Base-by-base conservation (phyloP, 1,140 invertebrate genomes). In the Scaptodrosophila lebanonensis region DNA sequence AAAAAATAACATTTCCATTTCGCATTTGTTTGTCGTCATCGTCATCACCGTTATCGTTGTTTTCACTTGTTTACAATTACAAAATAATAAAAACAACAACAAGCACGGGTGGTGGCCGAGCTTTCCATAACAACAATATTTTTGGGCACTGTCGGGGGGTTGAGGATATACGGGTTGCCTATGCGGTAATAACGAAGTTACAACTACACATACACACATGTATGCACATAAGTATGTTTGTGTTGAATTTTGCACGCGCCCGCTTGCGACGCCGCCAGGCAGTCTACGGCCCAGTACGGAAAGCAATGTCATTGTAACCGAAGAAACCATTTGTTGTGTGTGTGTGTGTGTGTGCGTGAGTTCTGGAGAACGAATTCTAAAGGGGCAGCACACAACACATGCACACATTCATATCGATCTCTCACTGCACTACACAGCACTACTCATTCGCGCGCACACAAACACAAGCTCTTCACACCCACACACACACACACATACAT, bases 121-220 rank as follows among this genome's bases (percentile, higher is more conserved):
- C 51, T 75, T 44, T 50, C 48, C 59, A 53, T 52, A 71, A 61
- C 56, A 79, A 63, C 61, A 66, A 77, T 36, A 63, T 22, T 38
- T 39, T 43, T 43, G 13, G 29, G 12, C 17, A 4, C 9, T 22
- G 32, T 9, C n/a, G 9, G 32, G 58, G 27, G 47, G n/a, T 6
- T 22, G 50, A 12, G 61, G 16, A 52, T 30, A 33, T 47, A n/a
- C n/a, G 22, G 66, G 52, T 27, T 43, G 43, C 42, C 49, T 73
- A 82, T 82, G 69, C 57, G 69, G 69, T 82, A 82, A 82, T 58
- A 75, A 38, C 60, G 75, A 62, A 82, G 73, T 75, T 62, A 38
- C 27, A 45, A 43, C 36, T 51, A 16, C 27, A 25, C 42, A 18
- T 18, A 4, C 32, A 17, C 17, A 13, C 56, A 43, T 22, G 22